Evolutionary conservation across 2,797 vertebrate genomes (phyloP).

Genomic region (Sebastes kiyomatsui): DNA sequence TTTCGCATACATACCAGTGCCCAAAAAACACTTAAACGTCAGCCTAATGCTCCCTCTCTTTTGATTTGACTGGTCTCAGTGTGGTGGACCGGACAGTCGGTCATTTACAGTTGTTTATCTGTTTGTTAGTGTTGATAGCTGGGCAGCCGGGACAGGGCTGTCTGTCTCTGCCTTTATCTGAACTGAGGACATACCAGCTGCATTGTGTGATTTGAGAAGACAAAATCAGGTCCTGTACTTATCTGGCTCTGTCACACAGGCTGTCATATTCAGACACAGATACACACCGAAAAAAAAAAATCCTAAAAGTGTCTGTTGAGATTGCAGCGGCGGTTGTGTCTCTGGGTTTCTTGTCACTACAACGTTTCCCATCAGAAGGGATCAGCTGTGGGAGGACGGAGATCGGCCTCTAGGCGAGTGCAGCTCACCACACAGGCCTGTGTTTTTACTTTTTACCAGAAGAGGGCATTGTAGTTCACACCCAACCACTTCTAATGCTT

Average conservation of each 20-base stretch:
- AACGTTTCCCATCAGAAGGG: constrained; percentile 45
- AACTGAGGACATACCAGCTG: constrained; percentile 62
- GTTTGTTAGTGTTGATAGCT: constrained; percentile 62
- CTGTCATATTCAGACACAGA: constrained; percentile 38
- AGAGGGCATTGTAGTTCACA: constrained; percentile 45
- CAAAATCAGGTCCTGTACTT: constrained; percentile 72
- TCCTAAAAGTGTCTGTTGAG: constrained; percentile 23
- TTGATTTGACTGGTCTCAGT: constrained; percentile 68
- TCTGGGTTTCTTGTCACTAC: constrained; percentile 41
- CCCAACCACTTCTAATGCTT: too few relatives aligned
- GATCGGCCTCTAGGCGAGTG: constrained; percentile 26
- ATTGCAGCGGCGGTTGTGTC: constrained; percentile 41
- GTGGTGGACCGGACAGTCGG: constrained; percentile 69
- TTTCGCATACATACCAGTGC: constrained; percentile 30
- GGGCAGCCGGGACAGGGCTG: constrained; percentile 16
- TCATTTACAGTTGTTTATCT: constrained; percentile 67
- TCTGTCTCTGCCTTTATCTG: constrained; percentile 40
- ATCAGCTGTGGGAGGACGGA: constrained; percentile 42
- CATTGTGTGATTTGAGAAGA: constrained; percentile 65
- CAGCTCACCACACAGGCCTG: neutral
- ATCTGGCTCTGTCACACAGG: constrained; percentile 26
- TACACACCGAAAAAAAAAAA: neutral
- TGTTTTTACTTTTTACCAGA: constrained; percentile 41
- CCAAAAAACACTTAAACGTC: constrained; percentile 34
- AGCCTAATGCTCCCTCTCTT: constrained; percentile 5